A percentile compares a stretch with the other conserved stretches of the same genome.
These are phyloP conservation scores for Diploptera punctata DNA, from an alignment of 2,888 invertebrate genomes.

Conservation along the genomic window DNA sequence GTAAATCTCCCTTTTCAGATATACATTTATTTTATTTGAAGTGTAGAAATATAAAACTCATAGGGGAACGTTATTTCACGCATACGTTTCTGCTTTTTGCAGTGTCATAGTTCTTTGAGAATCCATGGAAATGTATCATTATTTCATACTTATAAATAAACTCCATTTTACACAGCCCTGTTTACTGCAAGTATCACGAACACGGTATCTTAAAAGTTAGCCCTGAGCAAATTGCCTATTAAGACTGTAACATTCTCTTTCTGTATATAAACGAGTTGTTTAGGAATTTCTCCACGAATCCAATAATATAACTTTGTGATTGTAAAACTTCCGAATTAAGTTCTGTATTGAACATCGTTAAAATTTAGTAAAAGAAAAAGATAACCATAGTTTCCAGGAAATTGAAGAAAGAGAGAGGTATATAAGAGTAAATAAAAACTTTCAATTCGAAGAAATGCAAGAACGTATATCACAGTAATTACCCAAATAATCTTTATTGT, in stretches of 20 bases:
- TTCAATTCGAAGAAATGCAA: too few relatives aligned
- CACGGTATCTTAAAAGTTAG: neutral
- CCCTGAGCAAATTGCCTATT: neutral
- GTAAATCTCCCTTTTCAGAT: too few relatives aligned
- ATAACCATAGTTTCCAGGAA: too few relatives aligned
- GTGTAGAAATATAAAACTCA: too few relatives aligned
- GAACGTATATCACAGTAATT: too few relatives aligned
- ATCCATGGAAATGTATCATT: neutral
- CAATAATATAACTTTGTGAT: conserved; percentile 19
- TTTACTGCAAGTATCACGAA: neutral
- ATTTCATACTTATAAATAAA: neutral
- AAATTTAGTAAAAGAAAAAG: too few relatives aligned
- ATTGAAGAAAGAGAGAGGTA: too few relatives aligned
- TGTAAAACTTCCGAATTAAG: conserved; percentile 24
- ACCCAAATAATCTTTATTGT: too few relatives aligned
- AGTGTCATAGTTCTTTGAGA: neutral
- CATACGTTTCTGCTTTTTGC: too few relatives aligned
- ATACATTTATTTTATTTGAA: too few relatives aligned
- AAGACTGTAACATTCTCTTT: neutral
- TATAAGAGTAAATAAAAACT: too few relatives aligned
- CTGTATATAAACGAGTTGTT: conserved; percentile 12
- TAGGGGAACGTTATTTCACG: too few relatives aligned
- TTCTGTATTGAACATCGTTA: conserved; percentile 10
- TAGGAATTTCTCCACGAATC: conserved; percentile 12
- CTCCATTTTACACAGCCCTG: neutral